A percentile compares a stretch with the other conserved stretches of the same genome.
Conservation (phyloP, 2,113 vertebrate species). For the Todiramphus saurophagus region DNA sequence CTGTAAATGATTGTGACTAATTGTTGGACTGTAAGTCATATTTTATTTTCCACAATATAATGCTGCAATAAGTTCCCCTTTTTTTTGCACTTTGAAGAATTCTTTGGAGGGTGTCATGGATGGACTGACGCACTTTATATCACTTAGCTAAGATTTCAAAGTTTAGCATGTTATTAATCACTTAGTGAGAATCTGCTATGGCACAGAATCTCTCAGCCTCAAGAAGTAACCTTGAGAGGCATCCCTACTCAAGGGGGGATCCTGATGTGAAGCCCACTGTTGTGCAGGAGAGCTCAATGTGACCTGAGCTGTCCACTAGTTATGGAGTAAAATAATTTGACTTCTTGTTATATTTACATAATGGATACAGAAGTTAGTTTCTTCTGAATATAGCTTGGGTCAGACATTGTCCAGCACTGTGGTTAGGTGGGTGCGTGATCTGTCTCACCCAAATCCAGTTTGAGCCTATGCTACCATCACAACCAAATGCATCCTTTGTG, state of each 20-base stretch:
- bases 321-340: neutral
- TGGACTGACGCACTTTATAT: neutral
- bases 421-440: neutral
- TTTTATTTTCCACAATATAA: neutral
- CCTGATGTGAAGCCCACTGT: neutral
- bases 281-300: neutral
- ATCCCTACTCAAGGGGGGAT: neutral
- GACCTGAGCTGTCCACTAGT: neutral
- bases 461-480: neutral
- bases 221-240: neutral
- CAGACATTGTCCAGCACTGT: neutral
- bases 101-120: neutral
- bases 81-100: neutral
- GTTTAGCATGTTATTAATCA: neutral
- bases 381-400: neutral
- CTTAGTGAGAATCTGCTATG: neutral
- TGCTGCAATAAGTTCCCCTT: neutral
- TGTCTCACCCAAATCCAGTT: neutral
- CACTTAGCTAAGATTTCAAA: neutral
- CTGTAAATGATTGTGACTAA: neutral
- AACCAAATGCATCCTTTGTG: too few relatives aligned
- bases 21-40: neutral
- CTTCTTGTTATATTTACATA: neutral
- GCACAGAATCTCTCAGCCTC: neutral
- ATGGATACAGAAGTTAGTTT: neutral